Percentiles rank a stretch among this genome's conserved stretches.
Evolutionary conservation across 2,113 vertebrate species (phyloP).

Genomic region (Glaucidium brasilianum): DNA sequence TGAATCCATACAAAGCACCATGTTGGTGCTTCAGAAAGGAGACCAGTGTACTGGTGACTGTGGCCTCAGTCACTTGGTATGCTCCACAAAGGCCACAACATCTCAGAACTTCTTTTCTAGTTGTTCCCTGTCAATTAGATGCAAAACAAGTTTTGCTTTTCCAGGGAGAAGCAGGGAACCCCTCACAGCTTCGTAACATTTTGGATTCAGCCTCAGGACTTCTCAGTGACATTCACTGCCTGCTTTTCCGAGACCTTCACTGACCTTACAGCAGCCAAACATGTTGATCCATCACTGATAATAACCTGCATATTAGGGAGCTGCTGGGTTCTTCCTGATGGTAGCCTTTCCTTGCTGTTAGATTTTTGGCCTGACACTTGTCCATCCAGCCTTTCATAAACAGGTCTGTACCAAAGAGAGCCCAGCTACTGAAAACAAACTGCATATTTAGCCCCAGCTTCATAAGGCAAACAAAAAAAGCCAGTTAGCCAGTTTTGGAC

Average conservation of each 20-base stretch:
- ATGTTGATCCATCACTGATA: neutral
- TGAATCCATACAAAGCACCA: neutral
- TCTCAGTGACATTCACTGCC: neutral
- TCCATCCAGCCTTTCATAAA: neutral
- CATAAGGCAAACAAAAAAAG: neutral
- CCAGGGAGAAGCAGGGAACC: neutral
- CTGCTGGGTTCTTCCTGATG: neutral
- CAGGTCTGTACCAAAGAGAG: neutral
- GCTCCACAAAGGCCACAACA: neutral
- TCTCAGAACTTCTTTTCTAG: neutral
- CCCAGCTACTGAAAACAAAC: neutral
- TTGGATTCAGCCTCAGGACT: neutral
- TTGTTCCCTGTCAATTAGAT: neutral
- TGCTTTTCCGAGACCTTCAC: neutral
- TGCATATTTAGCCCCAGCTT: neutral
- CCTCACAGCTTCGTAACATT: neutral
- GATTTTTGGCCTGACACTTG: neutral
- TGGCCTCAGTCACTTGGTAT: neutral
- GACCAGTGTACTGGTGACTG: fast-evolving
- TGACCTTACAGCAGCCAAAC: neutral
- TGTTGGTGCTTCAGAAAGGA: neutral
- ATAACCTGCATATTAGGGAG: neutral
- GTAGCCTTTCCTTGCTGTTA: neutral
- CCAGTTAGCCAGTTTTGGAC: neutral
- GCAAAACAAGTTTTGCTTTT: neutral